Percentiles rank a stretch among this genome's conserved stretches.
Evolutionary conservation across 2,113 vertebrate genomes (phyloP).

Genomic region (Siniperca chuatsi): DNA sequence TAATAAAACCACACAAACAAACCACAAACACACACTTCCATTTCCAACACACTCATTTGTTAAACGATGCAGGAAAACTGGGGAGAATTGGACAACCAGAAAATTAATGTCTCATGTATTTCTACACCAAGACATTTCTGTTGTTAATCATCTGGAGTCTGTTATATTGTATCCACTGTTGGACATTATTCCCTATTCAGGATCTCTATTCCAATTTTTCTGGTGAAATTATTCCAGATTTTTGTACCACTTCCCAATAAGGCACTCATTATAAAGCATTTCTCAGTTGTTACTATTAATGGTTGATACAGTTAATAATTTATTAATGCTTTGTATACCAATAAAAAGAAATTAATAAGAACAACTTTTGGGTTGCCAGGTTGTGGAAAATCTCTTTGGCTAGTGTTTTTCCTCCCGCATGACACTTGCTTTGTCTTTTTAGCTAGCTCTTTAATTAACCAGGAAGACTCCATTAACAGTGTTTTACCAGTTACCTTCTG

Average conservation of each 20-base stretch:
- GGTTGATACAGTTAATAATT: neutral
- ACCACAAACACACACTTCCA: neutral
- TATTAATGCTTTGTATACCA: neutral
- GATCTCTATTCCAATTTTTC: neutral
- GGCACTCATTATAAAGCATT: neutral
- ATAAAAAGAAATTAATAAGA: neutral
- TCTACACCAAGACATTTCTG: neutral
- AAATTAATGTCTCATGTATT: neutral
- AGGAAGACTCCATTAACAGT: neutral
- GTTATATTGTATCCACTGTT: neutral
- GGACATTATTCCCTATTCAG: neutral
- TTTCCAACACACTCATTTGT: neutral
- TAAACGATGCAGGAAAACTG: slow-evolving; percentile 1
- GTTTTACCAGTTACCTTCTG: neutral
- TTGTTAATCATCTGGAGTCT: neutral
- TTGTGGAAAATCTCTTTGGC: no score
- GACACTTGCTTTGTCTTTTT: no score
- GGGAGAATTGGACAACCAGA: neutral
- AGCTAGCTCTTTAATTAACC: no score
- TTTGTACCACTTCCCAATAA: neutral
- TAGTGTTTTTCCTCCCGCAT: neutral
- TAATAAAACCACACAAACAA: slow-evolving; percentile 36
- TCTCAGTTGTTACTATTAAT: neutral
- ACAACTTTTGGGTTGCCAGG: neutral
- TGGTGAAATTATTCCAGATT: neutral